Evolutionary conservation across 1,140 invertebrate genomes (phyloP), one percentile per base, ranked within the genome.

Genomic region (Zaprionus davidi): DNA sequence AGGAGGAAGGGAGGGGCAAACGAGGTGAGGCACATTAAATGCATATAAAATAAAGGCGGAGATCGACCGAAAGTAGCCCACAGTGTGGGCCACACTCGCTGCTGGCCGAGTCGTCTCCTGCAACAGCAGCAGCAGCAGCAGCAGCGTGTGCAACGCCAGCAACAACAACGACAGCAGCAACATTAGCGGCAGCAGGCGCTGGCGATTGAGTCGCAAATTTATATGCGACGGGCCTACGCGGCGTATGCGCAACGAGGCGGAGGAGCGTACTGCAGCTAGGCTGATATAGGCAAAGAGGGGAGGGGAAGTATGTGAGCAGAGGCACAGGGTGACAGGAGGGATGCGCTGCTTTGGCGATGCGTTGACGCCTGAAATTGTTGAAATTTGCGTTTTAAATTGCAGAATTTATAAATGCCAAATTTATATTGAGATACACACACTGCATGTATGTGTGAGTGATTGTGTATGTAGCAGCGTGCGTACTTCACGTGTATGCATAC

Each of bases 201-300:
- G 51, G 13, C 84, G 83, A 88, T 88, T 88, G 81, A 90, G 76
- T 85, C 69, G 84, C 84, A 87, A 87, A 87, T 88, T 87, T 88
- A 88, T 87, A 83, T 88, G 85, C 75, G 71, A 67, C 64, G 56
- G 69, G 74, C 60, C 56, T 53, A 69, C 64, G 58, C 65, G 59
- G 60, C 76, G 71, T 74, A 78, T 78, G 65, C 60, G 71, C 76
- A 73, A 75, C 76, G 71, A 59, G 76, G 58, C 69, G 57, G 22
- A 62, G 68, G 62, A 64, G 67, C 67, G 59, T 24, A 51, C 28
- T 17, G 36, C 41, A 64, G 36, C 41, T 36, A n/a, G 49, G 36
- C 44, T 28, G 20, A 57, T 55, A 66, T 36, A 55, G 53, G 68
- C 70, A 65, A 26, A 63, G 44, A 22, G n/a, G 31, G 22, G 44